Evolutionary conservation across 2,797 vertebrate genomes (phyloP).

Genomic region (Sebastes vulpes): DNA sequence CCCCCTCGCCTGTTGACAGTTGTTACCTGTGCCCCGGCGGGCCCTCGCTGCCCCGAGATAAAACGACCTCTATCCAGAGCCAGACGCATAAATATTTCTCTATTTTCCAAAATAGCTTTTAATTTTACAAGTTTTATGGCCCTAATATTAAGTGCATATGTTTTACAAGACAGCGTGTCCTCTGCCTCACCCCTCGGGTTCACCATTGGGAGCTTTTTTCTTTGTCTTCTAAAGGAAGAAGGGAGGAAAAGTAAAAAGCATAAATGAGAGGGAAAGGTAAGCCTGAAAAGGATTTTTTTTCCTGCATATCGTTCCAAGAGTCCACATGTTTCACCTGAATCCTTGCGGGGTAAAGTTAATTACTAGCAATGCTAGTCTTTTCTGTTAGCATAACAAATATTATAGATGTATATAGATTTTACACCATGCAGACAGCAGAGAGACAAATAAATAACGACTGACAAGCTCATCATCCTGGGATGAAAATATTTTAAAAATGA

Average conservation of each 20-base stretch:
- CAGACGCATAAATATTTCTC: slow-evolving; percentile 95
- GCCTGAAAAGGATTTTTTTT: slow-evolving; percentile 25
- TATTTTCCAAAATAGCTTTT: slow-evolving; percentile 98
- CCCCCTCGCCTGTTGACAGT: slow-evolving; percentile 83
- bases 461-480: neutral
- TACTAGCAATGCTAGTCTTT: neutral
- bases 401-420: neutral
- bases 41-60: slow-evolving; percentile 85
- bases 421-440: neutral
- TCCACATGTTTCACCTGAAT: slow-evolving; percentile 26
- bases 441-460: neutral
- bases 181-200: slow-evolving; percentile 92
- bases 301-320: slow-evolving; percentile 18
- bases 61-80: slow-evolving; percentile 90
- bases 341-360: neutral
- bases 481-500: neutral
- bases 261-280: slow-evolving; percentile 24
- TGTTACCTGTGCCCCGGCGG: slow-evolving; percentile 81
- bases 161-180: slow-evolving; percentile 97
- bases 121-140: slow-evolving; percentile 99
- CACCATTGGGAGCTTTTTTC: slow-evolving; percentile 59
- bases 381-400: neutral
- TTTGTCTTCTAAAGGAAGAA: slow-evolving; percentile 70
- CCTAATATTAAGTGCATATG: slow-evolving; percentile 98
- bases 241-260: slow-evolving; percentile 46